Evolutionary conservation across 2,888 invertebrate genomes (phyloP), one percentile per base, ranked within the genome.

Genomic region (Aelia acuminata): DNA sequence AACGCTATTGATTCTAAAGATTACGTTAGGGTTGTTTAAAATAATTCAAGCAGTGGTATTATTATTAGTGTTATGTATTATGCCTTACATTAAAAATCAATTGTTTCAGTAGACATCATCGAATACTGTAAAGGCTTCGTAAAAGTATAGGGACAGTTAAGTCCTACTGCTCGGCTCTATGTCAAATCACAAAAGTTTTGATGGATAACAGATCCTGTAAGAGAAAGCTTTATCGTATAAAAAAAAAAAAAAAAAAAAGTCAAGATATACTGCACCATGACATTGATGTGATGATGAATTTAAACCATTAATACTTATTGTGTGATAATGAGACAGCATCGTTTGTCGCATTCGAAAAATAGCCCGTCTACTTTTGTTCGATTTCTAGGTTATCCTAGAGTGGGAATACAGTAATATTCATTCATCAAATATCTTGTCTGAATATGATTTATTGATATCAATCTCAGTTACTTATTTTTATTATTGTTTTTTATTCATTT

Each of bases 281-380:
- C n/a, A 53, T 11, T 57, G 57, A 57, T 26, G 26, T 4, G 11
- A 57, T 57, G 57, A 57, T 57, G n/a, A 57, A 57, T 57, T 26
- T 11, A 57, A 57, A 57, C 1, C 7, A 57, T 26, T 57, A 57
- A 13, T 57, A 57, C 26, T 57, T n/a, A 57, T 26, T 57, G 57
- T 57, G 57, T 57, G 57, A 26, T 57, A 57, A 57, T 26, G 57
- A 57, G 57, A 57, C 57, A 57, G 57, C 57, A 57, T 57, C 57
- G 57, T 57, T 57, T 57, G 57, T 57, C 57, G 57, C 22, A 26
- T 26, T 57, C 57, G 1, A 13, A 57, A 57, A 57, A 26, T 57
- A 57, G 26, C 57, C 13, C 57, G 4, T 57, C 1, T 3, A 26
- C 57, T 10, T 57, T 26, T 57, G 57, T 57, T 13, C 2, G 26